Conservation (phyloP, 2,113 vertebrate genomes). For the Oryzias javanicus region DNA sequence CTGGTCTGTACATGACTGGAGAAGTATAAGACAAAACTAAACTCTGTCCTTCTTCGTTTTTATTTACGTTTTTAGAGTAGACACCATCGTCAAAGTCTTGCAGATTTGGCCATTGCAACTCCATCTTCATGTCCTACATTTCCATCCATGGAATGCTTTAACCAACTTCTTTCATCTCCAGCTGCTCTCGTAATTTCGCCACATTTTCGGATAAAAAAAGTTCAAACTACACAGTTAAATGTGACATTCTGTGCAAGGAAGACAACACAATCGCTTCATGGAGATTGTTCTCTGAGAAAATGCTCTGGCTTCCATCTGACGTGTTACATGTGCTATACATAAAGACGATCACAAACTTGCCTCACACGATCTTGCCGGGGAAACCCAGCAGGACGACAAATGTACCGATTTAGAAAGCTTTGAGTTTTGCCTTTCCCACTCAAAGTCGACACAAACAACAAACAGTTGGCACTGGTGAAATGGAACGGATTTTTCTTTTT, state of each 20-base stretch:
- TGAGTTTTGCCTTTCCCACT: conserved; percentile 59
- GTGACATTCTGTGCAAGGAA: conserved; percentile 71
- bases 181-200: conserved; percentile 43
- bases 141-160: conserved; percentile 55
- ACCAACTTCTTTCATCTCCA: conserved; percentile 28
- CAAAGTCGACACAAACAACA: conserved; percentile 68
- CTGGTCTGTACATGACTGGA: conserved; percentile 30
- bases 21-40: conserved; percentile 26
- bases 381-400: conserved; percentile 49
- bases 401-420: conserved; percentile 59
- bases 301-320: conserved; percentile 64
- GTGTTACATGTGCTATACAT: conserved; percentile 67
- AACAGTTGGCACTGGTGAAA: conserved; percentile 75
- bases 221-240: conserved; percentile 58
- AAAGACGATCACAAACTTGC: conserved; percentile 53
- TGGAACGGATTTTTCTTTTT: conserved; percentile 74
- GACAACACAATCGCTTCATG: conserved; percentile 68
- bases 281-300: conserved; percentile 65
- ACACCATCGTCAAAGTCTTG: conserved; percentile 9
- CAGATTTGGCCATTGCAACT: not conserved
- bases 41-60: conserved; percentile 22
- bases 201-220: conserved; percentile 53
- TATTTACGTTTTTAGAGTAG: conserved; percentile 9
- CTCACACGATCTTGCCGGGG: conserved; percentile 41
- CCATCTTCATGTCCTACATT: conserved; percentile 11